phyloP scores from a whole-genome alignment of 2,797 vertebrate genomes.

The Danio choprae region DNA sequence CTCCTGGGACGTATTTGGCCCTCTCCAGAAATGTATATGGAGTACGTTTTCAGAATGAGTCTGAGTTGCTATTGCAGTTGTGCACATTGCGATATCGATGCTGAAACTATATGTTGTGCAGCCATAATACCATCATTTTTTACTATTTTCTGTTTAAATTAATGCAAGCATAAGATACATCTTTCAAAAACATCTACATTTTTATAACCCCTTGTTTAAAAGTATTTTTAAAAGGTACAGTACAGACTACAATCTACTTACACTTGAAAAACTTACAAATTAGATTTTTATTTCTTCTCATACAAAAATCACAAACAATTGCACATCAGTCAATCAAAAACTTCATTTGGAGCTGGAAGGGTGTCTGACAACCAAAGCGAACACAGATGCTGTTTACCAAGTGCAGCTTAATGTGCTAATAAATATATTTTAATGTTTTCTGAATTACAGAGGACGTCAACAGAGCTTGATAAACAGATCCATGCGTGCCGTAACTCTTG shows the following conservation, averaged over 20 bases:
- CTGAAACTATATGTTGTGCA: no score
- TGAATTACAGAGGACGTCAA: constrained; percentile 37
- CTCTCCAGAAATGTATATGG: no score
- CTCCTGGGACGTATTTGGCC: no score
- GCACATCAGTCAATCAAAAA: constrained; percentile 2
- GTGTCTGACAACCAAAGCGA: constrained; percentile 33
- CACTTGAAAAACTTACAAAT: background rate
- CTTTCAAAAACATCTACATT: background rate
- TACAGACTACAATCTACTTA: background rate
- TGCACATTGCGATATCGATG: no score
- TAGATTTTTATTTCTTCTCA: background rate
- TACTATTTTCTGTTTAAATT: no score
- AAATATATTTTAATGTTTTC: constrained; percentile 53
- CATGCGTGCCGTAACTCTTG: background rate
- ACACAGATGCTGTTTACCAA: constrained; percentile 52
- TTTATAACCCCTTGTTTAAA: background rate
- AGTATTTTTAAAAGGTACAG: background rate
- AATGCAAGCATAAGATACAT: background rate
- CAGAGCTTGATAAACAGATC: constrained; percentile 25
- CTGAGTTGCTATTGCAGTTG: no score
- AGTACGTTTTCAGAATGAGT: no score
- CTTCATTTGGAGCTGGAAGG: background rate
- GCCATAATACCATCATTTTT: no score
- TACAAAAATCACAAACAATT: background rate
- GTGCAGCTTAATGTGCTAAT: constrained; percentile 39